Evolutionary conservation across 2,888 invertebrate genomes (phyloP).

Genomic region (Parnassius apollo): DNA sequence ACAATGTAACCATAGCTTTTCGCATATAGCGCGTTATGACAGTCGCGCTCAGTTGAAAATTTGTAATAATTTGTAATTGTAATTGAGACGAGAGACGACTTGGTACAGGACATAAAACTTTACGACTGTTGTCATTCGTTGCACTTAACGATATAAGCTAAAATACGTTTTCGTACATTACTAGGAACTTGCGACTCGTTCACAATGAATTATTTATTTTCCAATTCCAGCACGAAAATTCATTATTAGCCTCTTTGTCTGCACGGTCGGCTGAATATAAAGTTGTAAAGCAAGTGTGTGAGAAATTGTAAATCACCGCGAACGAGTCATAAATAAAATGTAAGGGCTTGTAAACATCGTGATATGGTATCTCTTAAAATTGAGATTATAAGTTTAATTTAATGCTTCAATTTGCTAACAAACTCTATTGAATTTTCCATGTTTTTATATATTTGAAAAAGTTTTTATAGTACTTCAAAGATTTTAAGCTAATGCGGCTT

Average conservation of each 20-base stretch:
- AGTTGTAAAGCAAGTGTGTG: conserved; percentile 48
- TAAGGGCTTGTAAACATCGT: conserved; percentile 43
- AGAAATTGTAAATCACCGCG: conserved; percentile 57
- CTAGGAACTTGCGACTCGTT: conserved; percentile 58
- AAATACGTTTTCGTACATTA: conserved; percentile 68
- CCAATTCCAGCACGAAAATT: conserved; percentile 63
- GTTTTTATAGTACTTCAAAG: too few relatives aligned
- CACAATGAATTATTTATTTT: conserved; percentile 75
- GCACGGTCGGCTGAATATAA: conserved; percentile 43
- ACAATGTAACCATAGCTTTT: conserved; percentile 55
- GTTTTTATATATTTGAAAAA: too few relatives aligned
- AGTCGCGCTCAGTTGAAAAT: conserved; percentile 56
- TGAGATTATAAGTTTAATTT: conserved; percentile 34
- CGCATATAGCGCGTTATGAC: conserved; percentile 50
- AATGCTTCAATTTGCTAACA: conserved; percentile 48
- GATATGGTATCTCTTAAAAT: conserved; percentile 29
- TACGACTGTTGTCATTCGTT: conserved; percentile 71
- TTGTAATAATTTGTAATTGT: conserved; percentile 79
- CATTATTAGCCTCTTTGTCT: conserved; percentile 61
- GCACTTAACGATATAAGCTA: conserved; percentile 72
- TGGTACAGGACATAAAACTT: conserved; percentile 68
- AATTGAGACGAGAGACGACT: conserved; percentile 68
- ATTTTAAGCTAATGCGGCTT: too few relatives aligned
- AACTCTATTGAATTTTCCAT: not conserved
- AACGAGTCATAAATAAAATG: conserved; percentile 50